These are phyloP conservation scores for Anarhynchus alexandrinus DNA, from an alignment of 2,113 vertebrate genomes.

Conservation along the genomic window DNA sequence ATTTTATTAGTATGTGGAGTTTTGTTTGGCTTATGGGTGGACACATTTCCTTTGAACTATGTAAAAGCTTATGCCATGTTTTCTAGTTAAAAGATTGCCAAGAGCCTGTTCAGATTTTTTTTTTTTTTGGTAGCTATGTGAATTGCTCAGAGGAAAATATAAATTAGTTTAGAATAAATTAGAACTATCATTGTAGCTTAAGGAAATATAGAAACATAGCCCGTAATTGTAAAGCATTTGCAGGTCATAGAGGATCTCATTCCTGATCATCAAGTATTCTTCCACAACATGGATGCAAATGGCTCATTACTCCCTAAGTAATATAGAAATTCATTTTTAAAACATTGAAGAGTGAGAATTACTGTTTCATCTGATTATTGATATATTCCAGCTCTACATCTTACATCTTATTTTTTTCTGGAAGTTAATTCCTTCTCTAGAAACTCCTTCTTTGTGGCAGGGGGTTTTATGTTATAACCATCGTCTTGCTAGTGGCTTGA, in stretches of 20 bases:
- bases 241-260: background rate
- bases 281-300: background rate
- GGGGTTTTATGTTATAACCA: background rate
- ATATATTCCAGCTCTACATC: background rate
- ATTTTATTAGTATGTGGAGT: background rate
- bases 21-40: background rate
- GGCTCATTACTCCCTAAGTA: background rate
- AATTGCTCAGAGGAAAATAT: constrained; percentile 4
- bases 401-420: background rate
- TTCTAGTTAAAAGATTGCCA: background rate
- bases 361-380: background rate
- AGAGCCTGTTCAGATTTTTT: background rate
- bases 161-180: background rate
- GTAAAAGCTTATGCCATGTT: background rate
- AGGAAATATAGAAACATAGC: background rate
- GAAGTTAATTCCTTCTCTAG: background rate
- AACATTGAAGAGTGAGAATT: background rate
- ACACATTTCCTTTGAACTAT: background rate
- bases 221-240: background rate
- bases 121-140: background rate
- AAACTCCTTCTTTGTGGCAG: background rate
- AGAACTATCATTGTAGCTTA: background rate
- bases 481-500: background rate
- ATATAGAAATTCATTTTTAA: background rate
- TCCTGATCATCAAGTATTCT: background rate